These are phyloP conservation scores for Callocephalon fimbriatum DNA, from an alignment of 2,113 vertebrate genomes.

Conservation along the genomic window DNA sequence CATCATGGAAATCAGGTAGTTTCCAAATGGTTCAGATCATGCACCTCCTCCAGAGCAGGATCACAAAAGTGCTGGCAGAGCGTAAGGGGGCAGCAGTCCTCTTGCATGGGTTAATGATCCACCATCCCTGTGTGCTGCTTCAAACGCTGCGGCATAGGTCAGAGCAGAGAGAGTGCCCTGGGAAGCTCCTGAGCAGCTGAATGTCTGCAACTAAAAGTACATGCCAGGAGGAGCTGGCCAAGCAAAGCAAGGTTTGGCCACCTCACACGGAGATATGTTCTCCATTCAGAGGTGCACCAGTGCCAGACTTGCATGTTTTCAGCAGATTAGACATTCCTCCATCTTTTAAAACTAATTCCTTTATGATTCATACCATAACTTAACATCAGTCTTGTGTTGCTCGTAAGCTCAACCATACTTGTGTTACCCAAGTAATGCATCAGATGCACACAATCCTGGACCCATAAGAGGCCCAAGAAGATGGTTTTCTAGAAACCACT, in stretches of 20 bases:
- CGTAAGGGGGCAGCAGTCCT: neutral
- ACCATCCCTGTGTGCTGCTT: neutral
- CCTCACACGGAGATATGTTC: accelerated
- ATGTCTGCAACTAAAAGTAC: accelerated
- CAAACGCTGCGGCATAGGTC: neutral
- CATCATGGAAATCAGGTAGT: neutral
- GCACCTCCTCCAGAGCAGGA: neutral
- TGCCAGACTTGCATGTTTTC: neutral
- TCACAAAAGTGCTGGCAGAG: neutral
- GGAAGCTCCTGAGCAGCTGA: neutral
- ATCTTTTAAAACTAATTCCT: neutral
- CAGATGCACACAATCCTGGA: neutral
- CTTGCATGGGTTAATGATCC: neutral
- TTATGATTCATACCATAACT: neutral
- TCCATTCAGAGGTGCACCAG: neutral
- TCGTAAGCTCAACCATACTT: neutral
- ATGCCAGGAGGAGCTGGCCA: neutral
- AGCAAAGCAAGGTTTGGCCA: neutral
- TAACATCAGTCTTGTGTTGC: accelerated
- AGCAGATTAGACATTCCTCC: neutral
- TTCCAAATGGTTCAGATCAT: accelerated
- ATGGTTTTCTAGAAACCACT: neutral
- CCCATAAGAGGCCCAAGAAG: neutral
- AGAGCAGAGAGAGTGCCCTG: neutral
- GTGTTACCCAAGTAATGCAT: accelerated